Conservation (phyloP, 2,113 vertebrate species). For the Todiramphus saurophagus region DNA sequence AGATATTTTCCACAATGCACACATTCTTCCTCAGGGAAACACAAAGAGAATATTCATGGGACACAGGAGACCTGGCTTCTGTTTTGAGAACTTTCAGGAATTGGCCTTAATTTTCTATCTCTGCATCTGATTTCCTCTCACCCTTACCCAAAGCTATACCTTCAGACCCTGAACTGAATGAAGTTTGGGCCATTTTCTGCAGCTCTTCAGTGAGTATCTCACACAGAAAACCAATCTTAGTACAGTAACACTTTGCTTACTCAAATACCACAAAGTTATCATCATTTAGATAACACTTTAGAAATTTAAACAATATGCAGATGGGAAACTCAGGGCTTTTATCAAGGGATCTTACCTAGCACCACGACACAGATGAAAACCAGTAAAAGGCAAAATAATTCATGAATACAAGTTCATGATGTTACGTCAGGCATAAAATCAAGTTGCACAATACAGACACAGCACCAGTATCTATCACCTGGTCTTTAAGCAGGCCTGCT, state of each 20-base stretch:
- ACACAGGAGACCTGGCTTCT: background rate
- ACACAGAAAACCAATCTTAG: accelerated
- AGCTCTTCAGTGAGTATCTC: background rate
- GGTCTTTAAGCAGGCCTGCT: background rate
- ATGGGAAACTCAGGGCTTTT: background rate
- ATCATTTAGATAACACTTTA: background rate
- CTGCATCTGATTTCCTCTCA: background rate
- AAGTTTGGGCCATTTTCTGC: background rate
- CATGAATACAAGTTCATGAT: background rate
- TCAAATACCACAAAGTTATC: background rate
- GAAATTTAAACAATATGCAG: background rate
- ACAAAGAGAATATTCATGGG: background rate
- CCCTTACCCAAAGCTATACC: background rate
- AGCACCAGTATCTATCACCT: background rate
- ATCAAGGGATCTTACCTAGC: background rate
- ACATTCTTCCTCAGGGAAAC: background rate
- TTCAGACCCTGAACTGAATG: background rate
- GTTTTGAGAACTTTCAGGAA: background rate
- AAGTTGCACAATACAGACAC: background rate
- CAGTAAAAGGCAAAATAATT: background rate
- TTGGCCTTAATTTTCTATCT: background rate
- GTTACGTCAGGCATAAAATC: background rate
- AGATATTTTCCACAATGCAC: background rate
- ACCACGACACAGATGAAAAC: background rate
- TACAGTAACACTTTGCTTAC: background rate